Evolutionary conservation across 1,140 invertebrate species (phyloP), one percentile per base, ranked within the genome.

Genomic region (Sitobion miscanthi): DNA sequence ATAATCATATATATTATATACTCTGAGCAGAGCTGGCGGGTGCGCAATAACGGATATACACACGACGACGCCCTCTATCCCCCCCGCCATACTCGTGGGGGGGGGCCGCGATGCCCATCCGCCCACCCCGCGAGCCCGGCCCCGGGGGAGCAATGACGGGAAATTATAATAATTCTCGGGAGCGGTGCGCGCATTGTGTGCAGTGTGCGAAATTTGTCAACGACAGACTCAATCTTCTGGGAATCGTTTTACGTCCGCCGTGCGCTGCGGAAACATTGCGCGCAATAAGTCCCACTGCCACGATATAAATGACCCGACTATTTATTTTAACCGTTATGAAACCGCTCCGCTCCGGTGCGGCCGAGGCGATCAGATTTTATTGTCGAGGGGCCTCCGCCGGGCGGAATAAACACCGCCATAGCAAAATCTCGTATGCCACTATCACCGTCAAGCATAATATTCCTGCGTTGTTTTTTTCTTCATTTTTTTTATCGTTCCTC

Each of bases 121-220:
- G 3, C 42, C 38, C 83, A 9, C 83, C 38, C 35, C 35, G 0
- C 7, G 9, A 11, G 1, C 2, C 23, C 35, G 0, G 21, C 17
- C 89, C 38, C 89, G 4, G 54, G 89, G 89, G 89, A 90, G 38
- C 89, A 25, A 90, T 90, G 89, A 69, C 38, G 57, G 54, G 54
- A 90, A 90, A 90, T 90, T 90, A 90, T 90, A 69, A 90, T 90
- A 90, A 62, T 90, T 90, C 89, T 90, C 54, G 23, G 35, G 54
- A 25, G 35, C 86, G 42, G 85, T n/a, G 87, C 87, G 87, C 87
- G 49, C n/a, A n/a, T 42, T n/a, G 49, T 45, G 86, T 21, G 87
- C n/a, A 52, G 49, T 21, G 49, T 21, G 52, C 88, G 89, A 69
- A 69, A 90, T 90, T 90, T 90, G 89, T 90, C 89, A 90, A 90